Evolutionary conservation across 2,113 vertebrate genomes (phyloP), one percentile per base, ranked within the genome.

Genomic region (Tinamus guttatus): DNA sequence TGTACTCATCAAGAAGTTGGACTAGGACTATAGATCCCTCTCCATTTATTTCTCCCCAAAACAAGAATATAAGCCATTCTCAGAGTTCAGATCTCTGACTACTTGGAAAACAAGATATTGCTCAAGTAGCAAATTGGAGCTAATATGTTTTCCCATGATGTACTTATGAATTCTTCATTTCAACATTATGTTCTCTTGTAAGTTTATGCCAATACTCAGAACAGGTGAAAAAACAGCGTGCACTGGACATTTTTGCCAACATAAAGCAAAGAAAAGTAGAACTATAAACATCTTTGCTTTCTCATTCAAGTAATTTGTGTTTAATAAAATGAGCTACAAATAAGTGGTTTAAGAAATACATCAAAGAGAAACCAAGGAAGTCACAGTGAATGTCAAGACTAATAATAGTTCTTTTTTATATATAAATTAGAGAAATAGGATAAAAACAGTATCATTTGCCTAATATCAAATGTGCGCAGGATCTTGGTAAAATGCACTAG

Each of bases 101-200:
- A 65, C 60, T 62, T 74, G 59, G 73, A 90, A 96, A 73, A n/a
- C 76, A 92, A 51, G 59, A 87, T 68, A 95, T 15, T 65, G 71
- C 60, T 94, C 62, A 77, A 43, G 79, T 85, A 94, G 87, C 82
- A 90, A 80, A 83, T 80, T 59, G 64, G 45, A 87, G 14, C 41
- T 82, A 58, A 87, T 92, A 81, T 94, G 56, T 83, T 89, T 91
- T 86, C 40, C 81, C n/a, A 81, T 56, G 27, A 91, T 80, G 36
- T 73, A 83, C 85, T 92, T 93, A 83, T 58, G n/a, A 92, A 78
- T 41, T 94, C 94, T 92, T 92, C 70, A 87, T 90, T 89, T 82
- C 8, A 36, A 43, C 49, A 87, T 63, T 80, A 74, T 70, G 82
- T 32, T 78, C 4, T 17, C 30, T 38, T 43, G 36, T n/a, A n/a